Base-by-base conservation (phyloP, 1,140 invertebrate genomes). In the Polyergus mexicanus region DNA sequence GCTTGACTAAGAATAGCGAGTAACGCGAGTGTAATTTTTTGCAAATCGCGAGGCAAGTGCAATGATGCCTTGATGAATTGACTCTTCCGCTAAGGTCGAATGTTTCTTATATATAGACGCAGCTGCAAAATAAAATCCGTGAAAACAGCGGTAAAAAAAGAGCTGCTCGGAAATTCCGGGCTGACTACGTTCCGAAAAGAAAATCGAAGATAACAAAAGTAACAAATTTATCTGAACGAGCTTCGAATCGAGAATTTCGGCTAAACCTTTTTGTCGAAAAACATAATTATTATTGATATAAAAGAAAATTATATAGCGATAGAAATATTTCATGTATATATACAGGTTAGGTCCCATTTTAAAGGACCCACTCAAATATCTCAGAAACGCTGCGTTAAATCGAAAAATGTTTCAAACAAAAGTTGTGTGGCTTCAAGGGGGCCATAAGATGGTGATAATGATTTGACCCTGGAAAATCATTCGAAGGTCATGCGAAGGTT, bases 181-280 rank as follows among this genome's bases (percentile, higher is more conserved):
- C 68, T 35, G 78, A 74, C 78, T 74, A 41, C 78, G 78, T 74
- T 83, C 56, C 78, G 66, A 51, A 51, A 19, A 72, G 54, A 54
- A 38, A 81, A 19, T 81, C 35, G 66, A 41, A 83, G 72, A 74
- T 72, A 83, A 83, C 25, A 74, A 83, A 74, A 54, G 68, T 72
- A 83, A 83, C 68, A 74, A 83, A 83, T 83, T 83, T 83, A 83
- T 83, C 78, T 60, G n/a, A 22, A 72, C 25, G 35, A 66, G 65
- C 22, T 56, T 19, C 51, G 10, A 71, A 25, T 44, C 65, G 13
- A 54, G 63, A 10, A 35, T 58, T 35, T 10, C 25, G 22, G 44
- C 19, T 28, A 16, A 72, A 2, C 2, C 1, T 74, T 58, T 60
- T 44, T 25, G 19, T 60, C 11, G 7, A 44, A 81, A 58, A 16